Evolutionary conservation across 2,888 invertebrate genomes (phyloP), one percentile per base, ranked within the genome.

Genomic region (Tribolium freemani): DNA sequence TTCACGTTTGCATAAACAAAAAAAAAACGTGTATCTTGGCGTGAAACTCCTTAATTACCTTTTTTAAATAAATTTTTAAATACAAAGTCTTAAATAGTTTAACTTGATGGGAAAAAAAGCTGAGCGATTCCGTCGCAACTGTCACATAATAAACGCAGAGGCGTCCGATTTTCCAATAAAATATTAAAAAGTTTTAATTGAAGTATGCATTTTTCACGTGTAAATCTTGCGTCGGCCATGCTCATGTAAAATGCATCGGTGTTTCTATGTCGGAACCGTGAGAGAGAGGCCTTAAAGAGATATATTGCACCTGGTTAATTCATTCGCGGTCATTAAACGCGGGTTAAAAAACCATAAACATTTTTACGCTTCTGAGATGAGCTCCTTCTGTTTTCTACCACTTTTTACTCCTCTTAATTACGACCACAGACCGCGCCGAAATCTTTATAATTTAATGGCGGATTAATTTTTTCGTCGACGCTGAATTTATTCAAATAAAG

Each of bases 291-390:
- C 81, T 81, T 80, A 79, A 80, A 77, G 78, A 81, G 81, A 83
- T 82, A 81, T 81, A 83, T 83, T 80, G 77, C 82, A 83, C 83
- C 83, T 83, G 80, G 80, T 79, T 83, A 83, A 83, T 84, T 84
- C 82, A 83, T 84, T 83, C 81, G 76, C 78, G 71, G 78, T 83
- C 84, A 84, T 84, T 85, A 84, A 83, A 82, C 75, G 80, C 73
- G 81, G 81, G 80, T 83, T 84, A 83, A 84, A 83, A 84, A 83
- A 83, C 83, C 82, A 81, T 84, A 84, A 85, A 84, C 83, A 84
- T 83, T 84, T 83, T 83, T 83, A 83, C 82, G 80, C 79, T 79
- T 76, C 80, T 81, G 76, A 76, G 78, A 75, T 75, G 79, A 76
- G 77, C 76, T 74, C 70, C 76, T 77, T 78, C 73, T 79, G 76